These are phyloP conservation scores for Knipowitschia caucasica DNA, from an alignment of 2,797 vertebrate species.

Conservation along the genomic window DNA sequence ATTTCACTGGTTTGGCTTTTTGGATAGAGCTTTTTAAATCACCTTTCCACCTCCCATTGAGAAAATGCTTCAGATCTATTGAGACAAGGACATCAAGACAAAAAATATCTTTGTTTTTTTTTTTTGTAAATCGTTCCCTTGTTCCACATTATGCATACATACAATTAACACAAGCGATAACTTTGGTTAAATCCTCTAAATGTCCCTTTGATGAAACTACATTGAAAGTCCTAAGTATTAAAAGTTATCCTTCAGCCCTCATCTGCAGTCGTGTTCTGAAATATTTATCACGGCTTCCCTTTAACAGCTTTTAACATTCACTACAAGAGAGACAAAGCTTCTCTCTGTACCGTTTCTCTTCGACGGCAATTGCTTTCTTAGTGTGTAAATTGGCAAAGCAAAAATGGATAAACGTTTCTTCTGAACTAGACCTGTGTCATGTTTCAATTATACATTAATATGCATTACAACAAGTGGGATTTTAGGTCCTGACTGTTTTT, in stretches of 20 bases:
- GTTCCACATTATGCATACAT: constrained; percentile 1
- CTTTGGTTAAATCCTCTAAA: constrained; percentile 30
- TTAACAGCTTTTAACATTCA: constrained; percentile 35
- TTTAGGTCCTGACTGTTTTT: too few species aligned
- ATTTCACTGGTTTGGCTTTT: too few species aligned
- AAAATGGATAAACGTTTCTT: constrained; percentile 10
- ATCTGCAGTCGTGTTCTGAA: constrained; percentile 50
- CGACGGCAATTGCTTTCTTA: constrained; percentile 11
- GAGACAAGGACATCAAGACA: too few species aligned
- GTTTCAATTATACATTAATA: too few species aligned
- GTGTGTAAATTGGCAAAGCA: constrained; percentile 19
- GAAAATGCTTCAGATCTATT: too few species aligned
- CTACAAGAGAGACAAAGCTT: constrained; percentile 16
- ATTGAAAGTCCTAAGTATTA: constrained; percentile 34
- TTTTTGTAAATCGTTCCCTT: too few species aligned
- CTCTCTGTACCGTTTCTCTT: constrained; percentile 12
- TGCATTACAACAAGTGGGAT: too few species aligned
- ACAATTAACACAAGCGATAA: background rate
- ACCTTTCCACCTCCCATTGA: too few species aligned
- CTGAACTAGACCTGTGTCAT: too few species aligned
- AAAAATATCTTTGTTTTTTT: too few species aligned
- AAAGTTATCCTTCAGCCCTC: constrained; percentile 48
- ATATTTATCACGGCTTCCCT: constrained; percentile 42
- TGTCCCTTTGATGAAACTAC: constrained; percentile 36
- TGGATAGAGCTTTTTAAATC: too few species aligned